Evolutionary conservation across 2,113 vertebrate genomes (phyloP).

Genomic region (Motacilla alba): DNA sequence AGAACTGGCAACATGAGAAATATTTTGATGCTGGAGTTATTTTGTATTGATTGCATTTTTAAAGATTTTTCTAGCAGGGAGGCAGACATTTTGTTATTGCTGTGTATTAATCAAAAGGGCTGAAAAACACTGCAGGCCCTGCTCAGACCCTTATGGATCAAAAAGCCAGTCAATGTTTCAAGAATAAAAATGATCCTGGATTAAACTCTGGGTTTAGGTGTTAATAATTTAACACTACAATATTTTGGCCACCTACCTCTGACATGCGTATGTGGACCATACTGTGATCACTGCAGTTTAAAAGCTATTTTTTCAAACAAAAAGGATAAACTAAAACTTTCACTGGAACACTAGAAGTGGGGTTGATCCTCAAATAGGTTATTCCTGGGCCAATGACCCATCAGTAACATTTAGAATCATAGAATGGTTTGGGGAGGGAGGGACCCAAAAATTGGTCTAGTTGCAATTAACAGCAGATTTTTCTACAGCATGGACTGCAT

Average conservation of each 20-base stretch:
- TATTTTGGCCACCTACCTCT: background rate
- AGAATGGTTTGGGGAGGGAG: background rate
- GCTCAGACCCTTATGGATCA: background rate
- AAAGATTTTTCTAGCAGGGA: constrained; percentile 39
- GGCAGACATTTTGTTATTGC: constrained; percentile 10
- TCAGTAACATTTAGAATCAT: background rate
- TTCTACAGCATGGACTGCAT: background rate
- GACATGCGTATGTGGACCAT: background rate
- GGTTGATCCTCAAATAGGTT: background rate
- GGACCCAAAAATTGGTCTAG: background rate
- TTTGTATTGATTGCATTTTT: constrained; percentile 25
- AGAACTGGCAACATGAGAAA: background rate
- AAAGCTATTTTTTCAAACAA: background rate
- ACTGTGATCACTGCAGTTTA: background rate
- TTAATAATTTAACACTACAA: background rate
- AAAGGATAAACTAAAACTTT: background rate
- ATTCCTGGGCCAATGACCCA: background rate
- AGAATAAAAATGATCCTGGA: background rate
- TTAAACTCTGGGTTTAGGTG: background rate
- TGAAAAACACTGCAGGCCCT: background rate
- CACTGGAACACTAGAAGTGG: background rate
- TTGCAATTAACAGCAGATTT: background rate
- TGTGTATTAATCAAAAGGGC: constrained; percentile 16
- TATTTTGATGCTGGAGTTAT: background rate
- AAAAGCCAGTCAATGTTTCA: background rate